Evolutionary conservation across 2,888 invertebrate genomes (phyloP).

Genomic region (Kryphioiulus occultus): DNA sequence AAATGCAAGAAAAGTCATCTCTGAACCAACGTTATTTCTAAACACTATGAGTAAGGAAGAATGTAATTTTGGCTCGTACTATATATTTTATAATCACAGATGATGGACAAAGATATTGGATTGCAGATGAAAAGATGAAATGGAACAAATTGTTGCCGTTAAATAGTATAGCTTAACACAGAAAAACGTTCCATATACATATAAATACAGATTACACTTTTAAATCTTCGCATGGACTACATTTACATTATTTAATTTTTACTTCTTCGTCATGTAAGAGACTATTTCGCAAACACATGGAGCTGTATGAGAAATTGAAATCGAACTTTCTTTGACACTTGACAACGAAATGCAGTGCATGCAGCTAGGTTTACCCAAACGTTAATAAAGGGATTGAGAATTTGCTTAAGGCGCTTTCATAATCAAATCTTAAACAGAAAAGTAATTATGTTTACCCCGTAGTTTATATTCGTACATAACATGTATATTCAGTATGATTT

Average conservation of each 20-base stretch:
- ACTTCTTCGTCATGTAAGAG: neutral
- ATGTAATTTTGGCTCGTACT: too few relatives aligned
- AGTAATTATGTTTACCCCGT: neutral
- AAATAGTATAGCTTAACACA: neutral
- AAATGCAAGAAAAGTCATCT: too few relatives aligned
- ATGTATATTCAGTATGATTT: too few relatives aligned
- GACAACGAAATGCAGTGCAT: neutral
- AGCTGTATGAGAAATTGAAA: neutral
- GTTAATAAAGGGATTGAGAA: neutral
- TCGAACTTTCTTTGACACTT: neutral
- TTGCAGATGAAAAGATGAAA: too few relatives aligned
- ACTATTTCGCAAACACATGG: neutral
- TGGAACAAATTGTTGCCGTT: neutral
- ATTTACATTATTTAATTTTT: neutral
- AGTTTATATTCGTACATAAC: too few relatives aligned
- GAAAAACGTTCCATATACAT: neutral
- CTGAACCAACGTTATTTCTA: too few relatives aligned
- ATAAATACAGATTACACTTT: neutral
- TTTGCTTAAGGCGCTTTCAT: neutral
- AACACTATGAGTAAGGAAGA: too few relatives aligned
- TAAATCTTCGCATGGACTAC: neutral
- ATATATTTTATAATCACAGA: too few relatives aligned
- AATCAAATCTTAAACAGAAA: neutral
- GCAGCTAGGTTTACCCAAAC: neutral
- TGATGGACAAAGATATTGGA: too few relatives aligned